phyloP scores from a whole-genome alignment of 2,113 vertebrate genomes.

The Panthera uncia region DNA sequence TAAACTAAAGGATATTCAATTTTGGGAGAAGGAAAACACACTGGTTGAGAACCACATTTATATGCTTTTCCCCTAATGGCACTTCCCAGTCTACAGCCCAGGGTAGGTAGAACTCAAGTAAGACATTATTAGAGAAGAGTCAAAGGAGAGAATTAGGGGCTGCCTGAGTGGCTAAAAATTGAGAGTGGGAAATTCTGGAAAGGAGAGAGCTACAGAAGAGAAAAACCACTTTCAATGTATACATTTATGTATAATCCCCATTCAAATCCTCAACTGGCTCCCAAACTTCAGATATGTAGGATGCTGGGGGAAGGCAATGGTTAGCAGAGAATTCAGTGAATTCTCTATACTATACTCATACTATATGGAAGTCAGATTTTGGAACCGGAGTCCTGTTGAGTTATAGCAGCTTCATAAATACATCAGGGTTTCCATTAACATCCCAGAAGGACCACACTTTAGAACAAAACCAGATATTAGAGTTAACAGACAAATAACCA shows the following conservation, averaged over 20 bases:
- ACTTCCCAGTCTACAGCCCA: not conserved
- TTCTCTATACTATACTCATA: not conserved
- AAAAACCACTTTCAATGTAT: not conserved
- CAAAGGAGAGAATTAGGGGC: not conserved
- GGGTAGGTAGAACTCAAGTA: not conserved
- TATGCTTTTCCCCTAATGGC: not conserved
- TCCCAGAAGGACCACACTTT: not conserved
- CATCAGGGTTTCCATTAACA: not conserved
- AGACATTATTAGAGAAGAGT: not conserved
- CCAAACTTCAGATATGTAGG: not conserved
- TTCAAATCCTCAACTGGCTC: not conserved
- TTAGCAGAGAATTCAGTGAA: not conserved
- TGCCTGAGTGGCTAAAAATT: not conserved
- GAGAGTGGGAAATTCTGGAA: not conserved
- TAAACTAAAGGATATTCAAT: not conserved
- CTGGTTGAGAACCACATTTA: not conserved
- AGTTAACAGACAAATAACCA: not conserved
- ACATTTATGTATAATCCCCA: not conserved
- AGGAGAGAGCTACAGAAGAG: not conserved
- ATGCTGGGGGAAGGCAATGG: not conserved
- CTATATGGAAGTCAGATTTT: not conserved
- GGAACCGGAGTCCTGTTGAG: not conserved
- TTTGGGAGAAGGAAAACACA: not conserved
- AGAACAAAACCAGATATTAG: slow-evolving; percentile 11
- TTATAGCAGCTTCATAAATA: not conserved